Percentiles rank a stretch among this genome's conserved stretches.
Evolutionary conservation across 1,140 invertebrate genomes (phyloP).

Genomic region (Euura saliciscinereae): DNA sequence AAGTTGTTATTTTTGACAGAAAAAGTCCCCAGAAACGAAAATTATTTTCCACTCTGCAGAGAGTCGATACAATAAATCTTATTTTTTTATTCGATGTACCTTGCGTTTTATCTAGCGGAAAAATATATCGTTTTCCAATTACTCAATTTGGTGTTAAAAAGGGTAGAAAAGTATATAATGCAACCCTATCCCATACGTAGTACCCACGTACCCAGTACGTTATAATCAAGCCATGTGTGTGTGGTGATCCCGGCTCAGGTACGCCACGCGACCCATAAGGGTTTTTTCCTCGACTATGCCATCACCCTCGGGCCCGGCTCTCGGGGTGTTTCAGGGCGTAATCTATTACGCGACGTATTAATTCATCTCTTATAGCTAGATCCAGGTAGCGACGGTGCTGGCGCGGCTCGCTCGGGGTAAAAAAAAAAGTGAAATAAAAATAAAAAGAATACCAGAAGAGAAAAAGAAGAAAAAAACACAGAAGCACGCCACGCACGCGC

Average conservation of each 20-base stretch:
- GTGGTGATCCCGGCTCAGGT: neutral
- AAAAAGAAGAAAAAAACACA: neutral
- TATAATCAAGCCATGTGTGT: neutral
- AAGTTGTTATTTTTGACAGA: too few species aligned
- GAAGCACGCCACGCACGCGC: slow-evolving; percentile 5
- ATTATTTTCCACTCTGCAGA: too few species aligned
- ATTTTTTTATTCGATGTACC: too few species aligned
- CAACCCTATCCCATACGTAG: neutral
- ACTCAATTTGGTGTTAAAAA: neutral
- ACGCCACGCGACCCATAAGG: neutral
- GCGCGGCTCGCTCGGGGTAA: neutral
- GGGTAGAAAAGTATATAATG: slow-evolving; percentile 1
- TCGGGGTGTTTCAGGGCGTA: neutral
- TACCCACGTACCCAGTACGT: too few species aligned
- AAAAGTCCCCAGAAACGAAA: too few species aligned
- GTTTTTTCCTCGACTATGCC: neutral
- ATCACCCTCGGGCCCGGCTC: neutral
- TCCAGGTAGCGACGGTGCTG: neutral
- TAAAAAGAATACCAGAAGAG: neutral
- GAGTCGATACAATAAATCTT: too few species aligned
- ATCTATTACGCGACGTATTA: slow-evolving; percentile 4
- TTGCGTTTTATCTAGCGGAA: neutral
- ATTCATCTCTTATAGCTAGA: neutral
- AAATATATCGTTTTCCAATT: neutral
- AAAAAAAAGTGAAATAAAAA: neutral